These are phyloP conservation scores for Shargacucullia verbasci DNA, from an alignment of 2,888 invertebrate genomes.

Conservation along the genomic window DNA sequence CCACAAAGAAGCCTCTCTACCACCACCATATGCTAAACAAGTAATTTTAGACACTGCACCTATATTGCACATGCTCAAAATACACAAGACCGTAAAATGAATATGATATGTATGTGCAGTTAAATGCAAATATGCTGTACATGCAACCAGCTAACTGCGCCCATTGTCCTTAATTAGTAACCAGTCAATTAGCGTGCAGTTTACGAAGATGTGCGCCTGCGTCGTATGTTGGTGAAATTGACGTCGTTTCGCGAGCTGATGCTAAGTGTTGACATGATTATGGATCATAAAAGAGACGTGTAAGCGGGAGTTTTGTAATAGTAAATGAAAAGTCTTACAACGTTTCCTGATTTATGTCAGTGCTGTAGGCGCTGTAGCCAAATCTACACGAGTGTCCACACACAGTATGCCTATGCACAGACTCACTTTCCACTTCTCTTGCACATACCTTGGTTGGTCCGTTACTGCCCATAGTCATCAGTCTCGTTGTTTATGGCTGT, in stretches of 20 bases:
- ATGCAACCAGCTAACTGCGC: slow-evolving; percentile 31
- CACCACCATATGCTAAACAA: no score
- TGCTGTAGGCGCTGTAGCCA: no score
- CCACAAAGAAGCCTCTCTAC: no score
- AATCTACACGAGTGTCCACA: no score
- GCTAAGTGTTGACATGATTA: slow-evolving; percentile 2
- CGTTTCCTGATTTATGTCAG: no score
- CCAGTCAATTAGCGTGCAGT: slow-evolving; percentile 40
- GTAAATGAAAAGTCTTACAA: no score
- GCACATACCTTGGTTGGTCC: no score
- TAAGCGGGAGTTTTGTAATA: not conserved
- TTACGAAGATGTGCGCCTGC: slow-evolving; percentile 16
- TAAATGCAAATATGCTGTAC: slow-evolving; percentile 48
- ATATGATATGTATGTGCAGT: slow-evolving; percentile 32
- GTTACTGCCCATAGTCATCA: no score
- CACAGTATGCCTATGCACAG: no score
- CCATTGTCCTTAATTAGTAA: slow-evolving; percentile 54
- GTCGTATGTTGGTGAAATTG: slow-evolving; percentile 1
- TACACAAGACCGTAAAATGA: slow-evolving; percentile 21
- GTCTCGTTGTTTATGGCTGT: no score
- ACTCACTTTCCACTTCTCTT: no score
- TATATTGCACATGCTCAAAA: slow-evolving; percentile 3
- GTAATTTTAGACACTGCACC: no score
- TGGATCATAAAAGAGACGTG: not conserved
- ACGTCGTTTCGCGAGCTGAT: not conserved